Conservation (phyloP, 2,797 vertebrate species). For the Myotis planiceps region DNA sequence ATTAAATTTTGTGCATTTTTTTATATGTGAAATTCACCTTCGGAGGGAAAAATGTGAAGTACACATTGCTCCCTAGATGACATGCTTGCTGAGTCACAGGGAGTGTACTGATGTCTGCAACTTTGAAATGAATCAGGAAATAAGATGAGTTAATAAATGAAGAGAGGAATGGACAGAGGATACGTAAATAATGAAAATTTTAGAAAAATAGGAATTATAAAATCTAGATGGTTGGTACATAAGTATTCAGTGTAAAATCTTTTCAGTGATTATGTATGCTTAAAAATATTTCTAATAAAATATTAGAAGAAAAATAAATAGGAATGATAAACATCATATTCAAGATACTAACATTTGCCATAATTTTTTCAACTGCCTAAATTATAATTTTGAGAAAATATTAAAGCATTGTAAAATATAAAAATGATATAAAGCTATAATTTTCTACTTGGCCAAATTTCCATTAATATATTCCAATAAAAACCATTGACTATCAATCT, state of each 20-base stretch:
- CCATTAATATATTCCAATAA: slow-evolving; percentile 16
- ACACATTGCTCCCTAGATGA: no score
- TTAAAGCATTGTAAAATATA: neutral
- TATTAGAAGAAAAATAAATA: neutral
- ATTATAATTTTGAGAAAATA: neutral
- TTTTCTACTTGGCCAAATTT: slow-evolving; percentile 30
- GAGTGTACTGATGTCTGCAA: neutral
- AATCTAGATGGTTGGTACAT: neutral
- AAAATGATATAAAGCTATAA: neutral
- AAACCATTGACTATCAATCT: neutral
- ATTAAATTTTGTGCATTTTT: neutral
- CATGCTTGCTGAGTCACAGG: neutral
- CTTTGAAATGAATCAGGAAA: neutral
- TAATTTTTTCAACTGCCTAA: neutral
- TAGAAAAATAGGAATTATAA: neutral
- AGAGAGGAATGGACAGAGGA: neutral
- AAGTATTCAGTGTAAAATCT: neutral
- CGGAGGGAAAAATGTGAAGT: neutral
- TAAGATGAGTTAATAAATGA: neutral
- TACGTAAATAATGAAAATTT: neutral
- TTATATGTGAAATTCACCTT: neutral
- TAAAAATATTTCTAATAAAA: neutral
- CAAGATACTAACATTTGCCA: neutral
- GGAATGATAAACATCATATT: neutral
- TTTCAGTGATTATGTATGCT: neutral